phyloP scores from a whole-genome alignment of 2,888 invertebrate species.

The Nymphalis urticae region DNA sequence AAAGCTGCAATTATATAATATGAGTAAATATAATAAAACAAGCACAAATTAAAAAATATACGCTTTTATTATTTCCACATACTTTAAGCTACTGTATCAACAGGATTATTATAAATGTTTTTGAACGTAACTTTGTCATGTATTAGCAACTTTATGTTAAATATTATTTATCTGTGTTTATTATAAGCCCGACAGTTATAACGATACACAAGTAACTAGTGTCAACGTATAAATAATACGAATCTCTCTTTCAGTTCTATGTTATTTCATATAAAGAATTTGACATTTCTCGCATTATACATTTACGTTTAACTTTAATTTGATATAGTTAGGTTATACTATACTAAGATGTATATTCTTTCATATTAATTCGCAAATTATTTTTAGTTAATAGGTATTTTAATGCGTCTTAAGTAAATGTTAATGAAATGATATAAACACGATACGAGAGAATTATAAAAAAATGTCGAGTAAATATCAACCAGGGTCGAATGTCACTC shows the following conservation, averaged over 20 bases:
- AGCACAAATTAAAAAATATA: too few relatives aligned
- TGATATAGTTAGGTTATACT: constrained; percentile 8
- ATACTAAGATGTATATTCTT: constrained; percentile 9
- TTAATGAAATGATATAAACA: constrained; percentile 15
- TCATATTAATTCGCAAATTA: constrained; percentile 7
- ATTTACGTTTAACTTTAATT: background rate
- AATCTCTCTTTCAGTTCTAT: background rate
- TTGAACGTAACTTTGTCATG: background rate
- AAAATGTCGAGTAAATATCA: constrained; percentile 59
- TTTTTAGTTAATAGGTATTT: background rate
- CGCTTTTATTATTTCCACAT: too few relatives aligned
- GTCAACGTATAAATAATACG: background rate
- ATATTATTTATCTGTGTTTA: background rate
- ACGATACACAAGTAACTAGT: background rate
- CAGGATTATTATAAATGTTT: background rate
- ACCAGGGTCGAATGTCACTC: constrained; percentile 48
- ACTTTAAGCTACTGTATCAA: too few relatives aligned
- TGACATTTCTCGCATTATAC: background rate
- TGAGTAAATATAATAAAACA: too few relatives aligned
- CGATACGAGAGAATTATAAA: constrained; percentile 27
- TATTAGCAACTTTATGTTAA: background rate
- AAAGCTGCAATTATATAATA: too few relatives aligned
- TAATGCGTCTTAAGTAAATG: background rate
- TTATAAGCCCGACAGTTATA: background rate
- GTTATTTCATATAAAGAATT: background rate